Base-by-base conservation (phyloP, 2,797 vertebrate genomes). In the Trichosurus vulpecula region DNA sequence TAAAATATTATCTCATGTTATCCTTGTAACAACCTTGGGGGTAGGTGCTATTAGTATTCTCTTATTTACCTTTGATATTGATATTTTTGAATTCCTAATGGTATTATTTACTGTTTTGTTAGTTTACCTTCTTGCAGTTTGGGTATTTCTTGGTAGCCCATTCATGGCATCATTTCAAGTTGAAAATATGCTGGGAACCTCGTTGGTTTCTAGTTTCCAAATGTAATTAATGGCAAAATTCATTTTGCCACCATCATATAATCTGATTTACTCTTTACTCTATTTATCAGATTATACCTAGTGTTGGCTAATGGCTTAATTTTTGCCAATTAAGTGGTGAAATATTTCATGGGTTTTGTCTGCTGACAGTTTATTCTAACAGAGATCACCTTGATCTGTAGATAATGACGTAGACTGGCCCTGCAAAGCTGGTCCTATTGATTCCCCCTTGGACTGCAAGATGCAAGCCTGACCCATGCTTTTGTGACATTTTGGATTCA, bases 141-240 rank as follows among this genome's bases (percentile, higher is more conserved):
- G 47, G 10, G 29, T 91, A 93, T 53, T 66, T 95, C 30, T 55
- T 56, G 47, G 57, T 47, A 6, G 41, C 3, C 52, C 30, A 14
- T 52, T 31, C 90, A 52, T 14, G 6, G n/a, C 74, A 81, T 81
- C 74, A 81, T 81, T 81, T 81, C 74, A 81, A 81, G 22, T 51
- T 87, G 41, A 51, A 51, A 27, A 87, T 27, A 87, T 11, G 4
- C 10, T 51, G 25, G 41, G 31, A n/a, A 87, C 1, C 3, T 19
- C 54, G 35, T 30, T 94, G 4, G 14, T 93, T 95, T 91, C 93
- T 90, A 93, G 66, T 94, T 96, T 95, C 92, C 54, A 95, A 94
- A 27, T 41, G 0, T 31, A 93, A 91, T 55, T 90, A 91, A 47
- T 52, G 22, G 14, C 92, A 10, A 96, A 95, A 52, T 54, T 30